Percentiles rank a stretch among this genome's conserved stretches.
Conservation (phyloP, 2,113 vertebrate genomes). For the Balaeniceps rex region DNA sequence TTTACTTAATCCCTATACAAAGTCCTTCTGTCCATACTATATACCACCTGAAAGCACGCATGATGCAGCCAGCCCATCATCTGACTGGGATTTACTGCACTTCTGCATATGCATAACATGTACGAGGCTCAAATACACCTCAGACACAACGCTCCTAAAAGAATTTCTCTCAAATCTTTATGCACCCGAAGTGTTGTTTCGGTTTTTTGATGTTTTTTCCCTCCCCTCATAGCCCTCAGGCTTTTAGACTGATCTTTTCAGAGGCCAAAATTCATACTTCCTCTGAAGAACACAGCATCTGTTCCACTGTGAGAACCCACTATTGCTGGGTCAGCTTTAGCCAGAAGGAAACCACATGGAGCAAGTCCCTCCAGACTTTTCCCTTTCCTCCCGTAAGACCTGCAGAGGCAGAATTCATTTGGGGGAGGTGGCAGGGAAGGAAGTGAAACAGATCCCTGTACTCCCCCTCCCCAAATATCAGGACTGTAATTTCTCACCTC, state of each 20-base stretch:
- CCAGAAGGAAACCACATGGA: neutral
- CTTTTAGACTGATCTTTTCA: neutral
- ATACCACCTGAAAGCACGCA: too few species aligned
- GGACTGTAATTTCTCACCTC: neutral
- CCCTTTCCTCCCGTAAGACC: neutral
- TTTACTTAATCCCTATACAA: too few species aligned
- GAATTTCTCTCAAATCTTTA: too few species aligned
- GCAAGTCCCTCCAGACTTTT: neutral
- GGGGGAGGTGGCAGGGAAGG: neutral
- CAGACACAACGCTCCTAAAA: too few species aligned
- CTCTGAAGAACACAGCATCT: neutral
- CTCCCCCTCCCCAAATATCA: neutral
- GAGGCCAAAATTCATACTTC: neutral
- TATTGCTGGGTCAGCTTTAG: neutral
- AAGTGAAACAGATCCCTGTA: neutral
- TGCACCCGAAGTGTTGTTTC: too few species aligned
- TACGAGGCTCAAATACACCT: too few species aligned
- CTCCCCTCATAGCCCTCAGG: too few species aligned
- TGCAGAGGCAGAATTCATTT: neutral
- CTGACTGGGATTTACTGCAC: too few species aligned
- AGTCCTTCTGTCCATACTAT: too few species aligned
- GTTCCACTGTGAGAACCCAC: neutral
- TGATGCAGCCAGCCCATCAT: too few species aligned
- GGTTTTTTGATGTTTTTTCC: too few species aligned
- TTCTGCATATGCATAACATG: too few species aligned